Evolutionary conservation across 1,140 invertebrate species (phyloP).

Genomic region (Trichogramma pretiosum): DNA sequence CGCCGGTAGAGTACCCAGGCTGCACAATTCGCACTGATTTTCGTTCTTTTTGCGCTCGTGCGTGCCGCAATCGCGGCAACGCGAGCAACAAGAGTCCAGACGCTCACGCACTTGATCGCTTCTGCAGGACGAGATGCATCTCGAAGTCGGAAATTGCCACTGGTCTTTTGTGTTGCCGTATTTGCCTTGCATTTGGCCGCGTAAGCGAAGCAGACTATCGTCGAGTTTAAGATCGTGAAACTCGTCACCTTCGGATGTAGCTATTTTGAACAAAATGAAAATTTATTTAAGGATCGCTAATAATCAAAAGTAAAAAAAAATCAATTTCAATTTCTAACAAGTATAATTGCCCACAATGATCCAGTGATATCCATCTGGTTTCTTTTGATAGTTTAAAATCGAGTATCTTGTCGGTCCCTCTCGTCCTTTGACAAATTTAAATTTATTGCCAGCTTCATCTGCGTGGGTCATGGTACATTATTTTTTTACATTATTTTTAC

Average conservation of each 20-base stretch:
- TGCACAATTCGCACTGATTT: constrained; percentile 55
- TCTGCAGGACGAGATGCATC: constrained; percentile 42
- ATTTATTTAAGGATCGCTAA: no score
- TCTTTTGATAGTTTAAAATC: constrained; percentile 47
- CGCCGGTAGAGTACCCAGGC: constrained; percentile 39
- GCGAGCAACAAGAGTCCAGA: constrained; percentile 51
- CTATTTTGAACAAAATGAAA: no score
- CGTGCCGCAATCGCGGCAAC: constrained; percentile 53
- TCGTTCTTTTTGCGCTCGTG: constrained; percentile 55
- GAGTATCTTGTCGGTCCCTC: constrained; percentile 51
- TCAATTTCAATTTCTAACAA: constrained; percentile 39
- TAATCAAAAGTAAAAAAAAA: no score
- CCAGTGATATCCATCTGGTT: constrained; percentile 39
- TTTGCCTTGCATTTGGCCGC: constrained; percentile 11
- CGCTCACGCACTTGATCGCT: constrained; percentile 39
- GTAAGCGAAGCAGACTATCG: no score
- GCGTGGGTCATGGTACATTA: no score
- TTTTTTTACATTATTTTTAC: no score
- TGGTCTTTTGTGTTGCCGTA: not conserved
- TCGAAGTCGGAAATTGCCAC: constrained; percentile 39
- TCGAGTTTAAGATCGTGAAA: no score
- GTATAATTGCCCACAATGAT: constrained; percentile 46
- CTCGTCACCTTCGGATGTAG: no score
- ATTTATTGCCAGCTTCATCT: constrained; percentile 45
- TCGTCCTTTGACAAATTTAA: constrained; percentile 39